These are phyloP conservation scores for Amphipoea lucens DNA, from an alignment of 2,888 invertebrate genomes.

Conservation along the genomic window DNA sequence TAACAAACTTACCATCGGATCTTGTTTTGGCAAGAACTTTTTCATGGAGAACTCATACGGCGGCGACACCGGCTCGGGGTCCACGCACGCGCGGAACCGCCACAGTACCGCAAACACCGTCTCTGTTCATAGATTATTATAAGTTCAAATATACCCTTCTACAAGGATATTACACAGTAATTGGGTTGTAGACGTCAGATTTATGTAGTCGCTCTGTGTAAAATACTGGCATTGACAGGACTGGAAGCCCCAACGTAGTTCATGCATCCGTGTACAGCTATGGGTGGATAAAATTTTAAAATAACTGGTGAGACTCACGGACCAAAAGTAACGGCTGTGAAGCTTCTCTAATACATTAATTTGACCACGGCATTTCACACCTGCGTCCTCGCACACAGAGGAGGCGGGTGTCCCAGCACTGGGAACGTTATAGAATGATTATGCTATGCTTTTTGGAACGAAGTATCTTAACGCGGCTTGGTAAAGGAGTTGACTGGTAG, in stretches of 20 bases:
- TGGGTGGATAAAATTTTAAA: neutral
- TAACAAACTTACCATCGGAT: slow-evolving; percentile 75
- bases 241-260: neutral
- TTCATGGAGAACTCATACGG: slow-evolving; percentile 74
- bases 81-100: slow-evolving; percentile 78
- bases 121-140: slow-evolving; percentile 69
- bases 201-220: too few species aligned
- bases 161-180: neutral
- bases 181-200: neutral
- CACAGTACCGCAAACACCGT: slow-evolving; percentile 81
- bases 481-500: too few species aligned
- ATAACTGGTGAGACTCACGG: neutral
- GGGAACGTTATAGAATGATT: neutral
- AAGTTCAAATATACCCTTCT: neutral
- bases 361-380: neutral
- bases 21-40: slow-evolving; percentile 73
- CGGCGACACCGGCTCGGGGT: slow-evolving; percentile 43
- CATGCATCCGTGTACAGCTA: neutral
- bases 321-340: neutral
- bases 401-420: neutral
- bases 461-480: too few species aligned
- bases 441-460: neutral
- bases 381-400: neutral
- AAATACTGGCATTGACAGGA: neutral
- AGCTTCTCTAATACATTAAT: neutral